phyloP scores from a whole-genome alignment of 2,888 invertebrate genomes.

The Romanomermis culicivorax region DNA sequence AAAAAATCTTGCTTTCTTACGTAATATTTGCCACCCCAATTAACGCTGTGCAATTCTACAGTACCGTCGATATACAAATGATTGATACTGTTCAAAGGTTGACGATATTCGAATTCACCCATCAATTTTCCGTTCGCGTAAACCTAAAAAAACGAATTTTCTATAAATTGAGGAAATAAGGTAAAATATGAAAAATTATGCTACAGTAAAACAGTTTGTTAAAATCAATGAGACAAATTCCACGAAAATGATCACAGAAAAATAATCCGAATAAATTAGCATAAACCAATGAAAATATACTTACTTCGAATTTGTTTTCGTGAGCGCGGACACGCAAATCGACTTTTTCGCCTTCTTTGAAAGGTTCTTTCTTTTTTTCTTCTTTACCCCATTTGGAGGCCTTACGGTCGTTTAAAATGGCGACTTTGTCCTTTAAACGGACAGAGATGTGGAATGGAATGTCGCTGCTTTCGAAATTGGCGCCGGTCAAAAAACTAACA shows the following conservation, averaged over 20 bases:
- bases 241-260: no score
- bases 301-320: conserved; percentile 19
- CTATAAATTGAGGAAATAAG: not conserved
- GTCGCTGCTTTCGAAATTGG: conserved; percentile 10
- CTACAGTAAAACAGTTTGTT: no score
- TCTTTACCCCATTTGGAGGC: conserved; percentile 24
- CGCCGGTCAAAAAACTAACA: not conserved
- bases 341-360: conserved; percentile 19
- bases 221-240: no score
- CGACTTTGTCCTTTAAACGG: conserved; percentile 22
- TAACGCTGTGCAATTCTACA: conserved; percentile 16
- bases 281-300: no score
- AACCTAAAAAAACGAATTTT: conserved; percentile 11
- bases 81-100: conserved; percentile 18
- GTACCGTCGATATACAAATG: conserved; percentile 21
- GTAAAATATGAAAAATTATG: no score
- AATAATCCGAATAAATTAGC: no score
- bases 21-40: conserved; percentile 24
- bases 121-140: conserved; percentile 20
- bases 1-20: conserved; percentile 17
- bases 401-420: conserved; percentile 21
- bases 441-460: conserved; percentile 22
- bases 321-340: conserved; percentile 24
- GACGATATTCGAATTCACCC: conserved; percentile 20
- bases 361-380: conserved; percentile 19